Percentiles rank a stretch among this genome's conserved stretches.
Evolutionary conservation across 2,113 vertebrate genomes (phyloP).

Genomic region (Tinamus guttatus): DNA sequence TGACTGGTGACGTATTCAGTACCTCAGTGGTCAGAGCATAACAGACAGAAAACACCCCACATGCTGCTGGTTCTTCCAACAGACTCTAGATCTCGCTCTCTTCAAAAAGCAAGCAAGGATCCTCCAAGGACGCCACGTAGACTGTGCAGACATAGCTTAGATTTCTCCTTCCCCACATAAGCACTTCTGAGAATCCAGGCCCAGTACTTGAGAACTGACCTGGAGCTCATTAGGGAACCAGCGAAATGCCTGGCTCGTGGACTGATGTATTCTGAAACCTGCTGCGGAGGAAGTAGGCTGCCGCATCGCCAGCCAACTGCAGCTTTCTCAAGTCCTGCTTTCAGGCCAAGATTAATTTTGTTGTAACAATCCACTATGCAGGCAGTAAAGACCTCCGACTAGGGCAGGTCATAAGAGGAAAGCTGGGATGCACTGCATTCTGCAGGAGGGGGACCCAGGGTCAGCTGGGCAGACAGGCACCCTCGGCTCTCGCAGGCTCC

Average conservation of each 20-base stretch:
- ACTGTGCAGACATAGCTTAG: background rate
- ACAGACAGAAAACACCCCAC: no score
- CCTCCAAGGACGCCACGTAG: background rate
- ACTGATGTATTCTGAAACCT: slow-evolving; percentile 59
- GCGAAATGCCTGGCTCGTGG: slow-evolving; percentile 11
- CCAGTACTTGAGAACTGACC: slow-evolving; percentile 30
- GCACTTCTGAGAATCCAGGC: slow-evolving; percentile 23
- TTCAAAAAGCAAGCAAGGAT: background rate
- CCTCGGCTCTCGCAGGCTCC: background rate
- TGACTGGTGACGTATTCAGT: background rate
- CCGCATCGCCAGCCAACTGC: slow-evolving; percentile 52
- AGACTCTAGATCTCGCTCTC: background rate
- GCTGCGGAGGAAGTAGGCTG: slow-evolving; percentile 25
- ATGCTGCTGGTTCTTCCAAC: background rate
- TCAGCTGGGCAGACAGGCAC: background rate
- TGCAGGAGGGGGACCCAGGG: background rate
- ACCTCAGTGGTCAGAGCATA: background rate
- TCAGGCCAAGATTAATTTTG: background rate
- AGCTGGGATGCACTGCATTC: background rate
- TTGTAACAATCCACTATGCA: background rate
- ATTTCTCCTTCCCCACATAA: background rate
- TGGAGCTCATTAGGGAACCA: slow-evolving; percentile 39
- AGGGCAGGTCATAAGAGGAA: background rate
- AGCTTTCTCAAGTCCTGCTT: slow-evolving; percentile 34
- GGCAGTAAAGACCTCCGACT: background rate